Percentiles rank a stretch among this genome's conserved stretches.
These are phyloP conservation scores for Psilanteris sp. DNA, from an alignment of 1,140 invertebrate genomes.

Conservation along the genomic window DNA sequence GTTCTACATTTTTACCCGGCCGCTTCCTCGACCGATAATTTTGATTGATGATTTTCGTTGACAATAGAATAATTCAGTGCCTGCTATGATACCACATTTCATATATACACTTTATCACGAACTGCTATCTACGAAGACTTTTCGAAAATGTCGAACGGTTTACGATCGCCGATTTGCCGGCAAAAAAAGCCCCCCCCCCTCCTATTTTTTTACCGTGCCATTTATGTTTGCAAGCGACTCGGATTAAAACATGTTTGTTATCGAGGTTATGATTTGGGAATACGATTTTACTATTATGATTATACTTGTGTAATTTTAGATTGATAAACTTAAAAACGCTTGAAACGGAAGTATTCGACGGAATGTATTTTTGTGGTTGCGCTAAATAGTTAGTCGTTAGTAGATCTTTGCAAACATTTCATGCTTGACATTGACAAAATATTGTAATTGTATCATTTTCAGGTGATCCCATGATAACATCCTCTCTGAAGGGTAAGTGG, in stretches of 20 bases:
- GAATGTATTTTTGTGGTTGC: slow-evolving; percentile 12
- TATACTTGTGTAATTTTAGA: too few species aligned
- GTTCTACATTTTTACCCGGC: slow-evolving; percentile 55
- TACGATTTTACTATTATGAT: too few species aligned
- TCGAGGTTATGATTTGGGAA: too few species aligned
- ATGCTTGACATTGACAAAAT: slow-evolving; percentile 68
- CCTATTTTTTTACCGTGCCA: too few species aligned
- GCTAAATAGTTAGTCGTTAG: slow-evolving; percentile 42
- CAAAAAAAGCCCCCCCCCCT: too few species aligned
- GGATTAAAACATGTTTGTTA: too few species aligned
- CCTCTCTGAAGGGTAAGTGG: slow-evolving; percentile 80
- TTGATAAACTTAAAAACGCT: too few species aligned
- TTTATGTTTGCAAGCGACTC: too few species aligned
- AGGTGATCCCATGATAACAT: slow-evolving; percentile 81
- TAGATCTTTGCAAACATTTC: slow-evolving; percentile 57
- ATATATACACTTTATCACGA: slow-evolving; percentile 31
- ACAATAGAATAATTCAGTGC: slow-evolving; percentile 62
- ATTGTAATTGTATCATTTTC: slow-evolving; percentile 78
- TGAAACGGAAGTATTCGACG: neutral
- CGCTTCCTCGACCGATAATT: slow-evolving; percentile 58
- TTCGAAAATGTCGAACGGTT: slow-evolving; percentile 23
- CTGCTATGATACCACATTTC: slow-evolving; percentile 46
- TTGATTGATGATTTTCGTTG: slow-evolving; percentile 63
- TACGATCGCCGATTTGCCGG: too few species aligned
- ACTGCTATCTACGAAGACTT: slow-evolving; percentile 35